A percentile compares a stretch with the other conserved stretches of the same genome.
Evolutionary conservation across 2,797 vertebrate species (phyloP).

Genomic region (Cheirogaleus major): DNA sequence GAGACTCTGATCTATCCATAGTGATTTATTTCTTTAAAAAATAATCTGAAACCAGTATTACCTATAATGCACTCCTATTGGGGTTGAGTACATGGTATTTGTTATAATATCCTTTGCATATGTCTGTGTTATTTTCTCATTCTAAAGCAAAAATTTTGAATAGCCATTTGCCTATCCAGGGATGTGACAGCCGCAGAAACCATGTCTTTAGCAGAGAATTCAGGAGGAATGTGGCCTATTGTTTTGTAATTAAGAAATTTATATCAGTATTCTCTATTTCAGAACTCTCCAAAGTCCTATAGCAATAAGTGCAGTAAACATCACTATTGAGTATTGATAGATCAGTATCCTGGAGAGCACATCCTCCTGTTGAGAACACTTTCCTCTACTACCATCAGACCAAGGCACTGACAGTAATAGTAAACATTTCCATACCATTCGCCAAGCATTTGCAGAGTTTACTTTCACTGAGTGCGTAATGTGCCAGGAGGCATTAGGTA

Average conservation of each 20-base stretch:
- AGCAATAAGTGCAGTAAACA: background rate
- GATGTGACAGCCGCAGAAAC: background rate
- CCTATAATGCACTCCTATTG: background rate
- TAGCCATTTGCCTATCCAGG: background rate
- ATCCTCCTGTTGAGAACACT: background rate
- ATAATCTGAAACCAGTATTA: background rate
- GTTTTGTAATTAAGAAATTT: slow-evolving; percentile 37
- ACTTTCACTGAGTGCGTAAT: background rate
- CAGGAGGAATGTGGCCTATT: background rate
- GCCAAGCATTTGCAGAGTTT: background rate
- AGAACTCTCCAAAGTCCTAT: background rate
- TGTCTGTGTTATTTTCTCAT: background rate
- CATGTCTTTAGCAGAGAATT: background rate
- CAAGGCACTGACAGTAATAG: background rate
- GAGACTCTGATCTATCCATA: background rate
- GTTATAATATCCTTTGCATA: background rate
- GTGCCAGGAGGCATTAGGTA: background rate
- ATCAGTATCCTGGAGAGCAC: background rate
- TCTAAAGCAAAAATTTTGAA: slow-evolving; percentile 55
- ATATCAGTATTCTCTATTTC: background rate
- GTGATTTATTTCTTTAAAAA: slow-evolving; percentile 25
- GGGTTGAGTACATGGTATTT: background rate
- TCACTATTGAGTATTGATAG: background rate
- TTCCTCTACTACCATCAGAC: background rate
- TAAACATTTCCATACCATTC: background rate